A percentile compares a stretch with the other conserved stretches of the same genome.
Evolutionary conservation across 2,797 vertebrate genomes (phyloP).

Genomic region (Rhadinocentrus ornatus): DNA sequence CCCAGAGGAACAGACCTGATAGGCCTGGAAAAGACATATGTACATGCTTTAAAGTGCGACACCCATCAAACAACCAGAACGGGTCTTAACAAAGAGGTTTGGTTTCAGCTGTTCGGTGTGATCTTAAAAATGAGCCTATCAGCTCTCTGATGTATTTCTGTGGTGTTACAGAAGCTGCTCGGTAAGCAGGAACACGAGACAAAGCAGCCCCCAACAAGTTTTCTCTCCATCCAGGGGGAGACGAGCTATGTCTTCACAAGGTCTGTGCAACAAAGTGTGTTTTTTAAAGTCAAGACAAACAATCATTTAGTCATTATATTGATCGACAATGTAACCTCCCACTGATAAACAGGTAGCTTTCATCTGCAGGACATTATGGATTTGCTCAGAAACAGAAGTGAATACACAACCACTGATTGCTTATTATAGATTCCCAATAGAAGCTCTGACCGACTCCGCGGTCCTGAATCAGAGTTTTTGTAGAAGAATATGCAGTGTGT

Average conservation of each 20-base stretch:
- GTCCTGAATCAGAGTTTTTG: constrained; percentile 41
- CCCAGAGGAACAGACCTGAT: no score
- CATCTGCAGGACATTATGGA: constrained; percentile 10
- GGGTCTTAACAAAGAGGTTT: background rate
- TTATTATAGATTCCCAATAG: constrained; percentile 30
- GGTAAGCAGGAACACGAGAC: background rate
- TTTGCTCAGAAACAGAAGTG: constrained; percentile 10
- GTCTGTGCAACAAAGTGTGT: constrained; percentile 1
- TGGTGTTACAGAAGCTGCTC: background rate
- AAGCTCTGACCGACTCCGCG: constrained; percentile 46
- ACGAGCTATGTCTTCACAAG: background rate
- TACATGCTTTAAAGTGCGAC: no score
- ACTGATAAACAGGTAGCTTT: background rate
- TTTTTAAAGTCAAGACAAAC: constrained; percentile 15
- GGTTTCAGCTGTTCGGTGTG: background rate
- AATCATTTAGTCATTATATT: constrained; percentile 18
- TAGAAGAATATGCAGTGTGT: constrained; percentile 33
- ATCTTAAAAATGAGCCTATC: no score
- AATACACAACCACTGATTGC: constrained; percentile 1
- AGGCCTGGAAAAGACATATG: no score
- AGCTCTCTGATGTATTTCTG: background rate
- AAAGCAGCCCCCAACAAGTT: background rate
- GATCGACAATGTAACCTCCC: constrained; percentile 9
- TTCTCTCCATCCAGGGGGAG: background rate
- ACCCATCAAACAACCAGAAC: background rate